Percentiles rank a stretch among this genome's conserved stretches.
phyloP scores from a whole-genome alignment of 2,797 vertebrate genomes.

The Masticophis lateralis region DNA sequence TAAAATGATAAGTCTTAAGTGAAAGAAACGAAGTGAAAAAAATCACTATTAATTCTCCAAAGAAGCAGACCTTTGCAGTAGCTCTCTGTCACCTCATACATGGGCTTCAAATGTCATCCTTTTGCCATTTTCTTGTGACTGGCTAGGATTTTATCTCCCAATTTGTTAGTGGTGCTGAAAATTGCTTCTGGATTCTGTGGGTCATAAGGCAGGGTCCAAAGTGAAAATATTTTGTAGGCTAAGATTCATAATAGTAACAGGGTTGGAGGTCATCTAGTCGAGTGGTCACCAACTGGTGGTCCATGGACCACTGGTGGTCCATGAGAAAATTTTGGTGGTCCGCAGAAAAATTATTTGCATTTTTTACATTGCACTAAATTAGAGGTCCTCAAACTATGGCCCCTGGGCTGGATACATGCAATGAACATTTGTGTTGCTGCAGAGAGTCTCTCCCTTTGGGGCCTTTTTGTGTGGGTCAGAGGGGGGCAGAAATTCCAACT shows the following conservation, averaged over 20 bases:
- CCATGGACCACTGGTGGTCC: too few relatives aligned
- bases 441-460: too few relatives aligned
- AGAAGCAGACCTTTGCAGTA: conserved; percentile 50
- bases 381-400: too few relatives aligned
- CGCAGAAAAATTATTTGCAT: too few relatives aligned
- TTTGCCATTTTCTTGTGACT: conserved; percentile 73
- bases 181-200: conserved; percentile 60
- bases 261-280: too few relatives aligned
- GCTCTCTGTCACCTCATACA: conserved; percentile 46
- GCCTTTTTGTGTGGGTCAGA: too few relatives aligned
- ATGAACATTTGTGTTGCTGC: too few relatives aligned
- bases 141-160: conserved; percentile 66
- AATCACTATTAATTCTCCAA: conserved; percentile 6
- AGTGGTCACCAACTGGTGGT: too few relatives aligned
- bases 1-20: conserved; percentile 55
- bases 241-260: conserved; percentile 31
- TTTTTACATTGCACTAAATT: too few relatives aligned
- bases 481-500: too few relatives aligned
- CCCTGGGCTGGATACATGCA: too few relatives aligned
- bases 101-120: conserved; percentile 73
- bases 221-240: conserved; percentile 66
- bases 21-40: not conserved
- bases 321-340: too few relatives aligned
- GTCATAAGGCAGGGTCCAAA: conserved; percentile 69
- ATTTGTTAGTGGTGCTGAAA: conserved; percentile 70